Base-by-base conservation (phyloP, 1,140 invertebrate species). In the Nomia melanderi region DNA sequence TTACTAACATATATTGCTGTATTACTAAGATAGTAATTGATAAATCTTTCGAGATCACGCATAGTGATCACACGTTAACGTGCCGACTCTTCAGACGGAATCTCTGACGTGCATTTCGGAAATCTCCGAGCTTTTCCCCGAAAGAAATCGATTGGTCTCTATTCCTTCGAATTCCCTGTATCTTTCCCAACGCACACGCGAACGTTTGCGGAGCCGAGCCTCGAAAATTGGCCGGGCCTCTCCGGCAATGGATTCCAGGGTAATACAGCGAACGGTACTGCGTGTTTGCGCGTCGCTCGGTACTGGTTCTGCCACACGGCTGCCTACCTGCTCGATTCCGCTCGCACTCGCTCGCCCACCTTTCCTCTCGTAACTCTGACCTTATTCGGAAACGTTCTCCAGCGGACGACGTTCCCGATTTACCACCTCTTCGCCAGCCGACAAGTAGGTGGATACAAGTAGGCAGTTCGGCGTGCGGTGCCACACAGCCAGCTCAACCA, bases 301-400 rank as follows among this genome's bases (percentile, higher is more conserved):
- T 70, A 74, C 76, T 72, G 72, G 66, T 79, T 59, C 29, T 63
- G 39, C 50, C 59, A 7, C 17, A 7, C 20, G 76, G 77, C 87
- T 83, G 73, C 84, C 87, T 82, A 87, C 87, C 84, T 81, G 74
- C 71, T 74, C 73, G 86, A 85, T 87, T 88, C 85, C 75, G 23
- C 25, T 59, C 71, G 53, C 25, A 27, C 25, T 0, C 12, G 65
- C 72, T 85, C 89, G 89, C 90, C 90, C 89, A 91, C 90, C 85
- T 87, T 83, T 82, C 83, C 82, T 81, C 84, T 86, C 83, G 87
- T 82, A 79, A 85, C 80, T 88, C 87, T 90, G 86, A 90, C 90
- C 90, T 91, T 91, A 91, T 91, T 91, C 90, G 90, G 90, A 90
- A 88, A 89, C 88, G 89, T 90, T 90, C 88, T 88, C 83, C 82